Evolutionary conservation across 2,888 invertebrate species (phyloP), one percentile per base, ranked within the genome.

Genomic region (Eledone cirrhosa): DNA sequence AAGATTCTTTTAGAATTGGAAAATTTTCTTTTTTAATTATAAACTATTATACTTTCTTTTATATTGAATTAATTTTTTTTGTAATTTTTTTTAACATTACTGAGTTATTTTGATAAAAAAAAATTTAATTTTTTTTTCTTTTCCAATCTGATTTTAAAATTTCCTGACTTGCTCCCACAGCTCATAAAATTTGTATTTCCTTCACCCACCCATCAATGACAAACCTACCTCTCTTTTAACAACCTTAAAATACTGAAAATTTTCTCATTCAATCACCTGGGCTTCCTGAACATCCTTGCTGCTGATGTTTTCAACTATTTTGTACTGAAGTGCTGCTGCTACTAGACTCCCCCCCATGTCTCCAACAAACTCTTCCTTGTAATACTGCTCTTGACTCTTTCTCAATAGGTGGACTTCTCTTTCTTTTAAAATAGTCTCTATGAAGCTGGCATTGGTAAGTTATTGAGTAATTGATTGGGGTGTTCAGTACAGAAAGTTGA

Each of bases 271-370:
- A 72, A 41, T 72, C 72, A 72, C 72, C 72, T n/a, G 41, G 41
- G 72, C n/a, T 72, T 72, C 72, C 72, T 72, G 72, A 72, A 72
- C 72, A 8, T 33, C 31, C 31, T 72, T 72, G 72, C 27, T 72
- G 72, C 27, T 72, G 41, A 41, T 72, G 14, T 41, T 72, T 72
- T 72, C 72, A 72, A 72, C 41, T 72, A 31, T 72, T 72, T 72
- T 72, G 72, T 72, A 72, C 72, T 72, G 72, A 72, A 72, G 72
- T 72, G 72, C 72, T 72, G 72, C 72, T 72, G 72, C 72, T 72
- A 72, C n/a, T 31, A 31, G n/a, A 29, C 5, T 41, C 41, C 41
- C 41, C 41, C 41, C 41, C 41, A 5, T 41, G 41, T 41, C 41
- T 11, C 41, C 72, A 41, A 72, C 31, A 31, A 22, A 72, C 33